Evolutionary conservation across 1,140 invertebrate species (phyloP).

Genomic region (Philotrypesis tridentata): DNA sequence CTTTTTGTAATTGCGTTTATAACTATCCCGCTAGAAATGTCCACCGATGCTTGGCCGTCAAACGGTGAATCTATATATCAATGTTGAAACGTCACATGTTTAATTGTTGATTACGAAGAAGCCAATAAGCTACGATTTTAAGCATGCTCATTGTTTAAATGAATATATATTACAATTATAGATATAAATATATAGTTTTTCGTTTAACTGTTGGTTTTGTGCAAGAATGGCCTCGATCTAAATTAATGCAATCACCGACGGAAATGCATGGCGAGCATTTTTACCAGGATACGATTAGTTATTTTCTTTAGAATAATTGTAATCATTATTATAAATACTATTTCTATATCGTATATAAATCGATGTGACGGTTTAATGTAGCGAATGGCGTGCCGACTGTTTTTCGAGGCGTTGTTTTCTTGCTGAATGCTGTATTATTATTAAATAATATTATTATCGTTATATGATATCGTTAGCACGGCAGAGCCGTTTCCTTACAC

Average conservation of each 20-base stretch:
- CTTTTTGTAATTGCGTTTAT: conserved; percentile 50
- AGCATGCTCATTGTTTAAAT: too few species aligned
- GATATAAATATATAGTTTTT: too few species aligned
- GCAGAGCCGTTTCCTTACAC: background rate
- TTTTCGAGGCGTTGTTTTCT: conserved; percentile 25
- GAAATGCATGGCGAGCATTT: conserved; percentile 23
- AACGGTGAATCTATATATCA: too few species aligned
- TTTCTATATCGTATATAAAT: conserved; percentile 49
- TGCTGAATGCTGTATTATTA: background rate
- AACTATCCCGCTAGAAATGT: background rate
- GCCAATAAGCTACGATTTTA: too few species aligned
- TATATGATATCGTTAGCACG: background rate
- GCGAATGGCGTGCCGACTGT: conserved; percentile 36
- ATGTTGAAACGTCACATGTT: too few species aligned
- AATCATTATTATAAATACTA: conserved; percentile 50
- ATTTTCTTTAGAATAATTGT: conserved; percentile 50
- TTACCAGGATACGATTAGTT: conserved; percentile 41
- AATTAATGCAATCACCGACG: too few species aligned
- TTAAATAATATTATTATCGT: background rate
- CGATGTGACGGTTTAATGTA: conserved; percentile 51
- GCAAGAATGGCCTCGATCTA: too few species aligned
- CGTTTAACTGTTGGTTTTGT: too few species aligned
- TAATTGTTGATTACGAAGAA: too few species aligned
- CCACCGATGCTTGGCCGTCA: too few species aligned
- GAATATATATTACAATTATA: too few species aligned